A percentile compares a stretch with the other conserved stretches of the same genome.
Conservation (phyloP, 92 coral and sea anemone genomes). For the Palythoa caribaeorum region DNA sequence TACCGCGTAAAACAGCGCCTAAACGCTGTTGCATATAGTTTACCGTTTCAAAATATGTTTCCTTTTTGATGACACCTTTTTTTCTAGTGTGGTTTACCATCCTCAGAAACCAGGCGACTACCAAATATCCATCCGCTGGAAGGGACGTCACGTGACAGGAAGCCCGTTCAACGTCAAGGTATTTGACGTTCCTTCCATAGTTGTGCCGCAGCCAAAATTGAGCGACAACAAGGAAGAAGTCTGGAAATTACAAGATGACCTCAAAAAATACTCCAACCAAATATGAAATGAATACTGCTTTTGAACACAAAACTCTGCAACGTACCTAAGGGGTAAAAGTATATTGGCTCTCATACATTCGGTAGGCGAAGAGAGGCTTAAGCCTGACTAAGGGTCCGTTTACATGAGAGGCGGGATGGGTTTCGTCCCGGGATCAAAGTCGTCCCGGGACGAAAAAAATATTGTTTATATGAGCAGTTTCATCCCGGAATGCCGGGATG, state of each 20-base stretch:
- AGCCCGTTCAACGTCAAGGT: slow-evolving; percentile 85
- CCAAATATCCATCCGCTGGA: slow-evolving; percentile 83
- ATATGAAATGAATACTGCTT: background rate
- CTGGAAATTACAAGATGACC: slow-evolving; percentile 64
- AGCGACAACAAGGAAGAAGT: slow-evolving; percentile 52
- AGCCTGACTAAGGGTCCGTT: too few relatives aligned
- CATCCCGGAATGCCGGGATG: too few relatives aligned
- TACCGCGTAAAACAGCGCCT: background rate
- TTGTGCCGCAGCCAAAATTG: slow-evolving; percentile 24
- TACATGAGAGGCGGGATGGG: too few relatives aligned
- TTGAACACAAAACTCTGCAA: too few relatives aligned
- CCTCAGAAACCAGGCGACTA: slow-evolving; percentile 81
- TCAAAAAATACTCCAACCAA: background rate
- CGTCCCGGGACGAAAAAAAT: too few relatives aligned
- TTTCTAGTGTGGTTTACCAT: slow-evolving; percentile 67
- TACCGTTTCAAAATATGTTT: background rate
- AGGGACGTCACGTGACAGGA: slow-evolving; percentile 85
- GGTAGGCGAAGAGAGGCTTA: too few relatives aligned
- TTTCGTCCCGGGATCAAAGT: too few relatives aligned
- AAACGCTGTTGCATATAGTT: background rate
- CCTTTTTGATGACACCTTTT: background rate
- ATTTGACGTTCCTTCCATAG: slow-evolving; percentile 43
- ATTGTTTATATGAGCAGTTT: too few relatives aligned
- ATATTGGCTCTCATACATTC: too few relatives aligned
- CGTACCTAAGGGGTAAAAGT: too few relatives aligned